phyloP scores from a whole-genome alignment of 2,113 vertebrate species.

The Hoplias malabaricus region DNA sequence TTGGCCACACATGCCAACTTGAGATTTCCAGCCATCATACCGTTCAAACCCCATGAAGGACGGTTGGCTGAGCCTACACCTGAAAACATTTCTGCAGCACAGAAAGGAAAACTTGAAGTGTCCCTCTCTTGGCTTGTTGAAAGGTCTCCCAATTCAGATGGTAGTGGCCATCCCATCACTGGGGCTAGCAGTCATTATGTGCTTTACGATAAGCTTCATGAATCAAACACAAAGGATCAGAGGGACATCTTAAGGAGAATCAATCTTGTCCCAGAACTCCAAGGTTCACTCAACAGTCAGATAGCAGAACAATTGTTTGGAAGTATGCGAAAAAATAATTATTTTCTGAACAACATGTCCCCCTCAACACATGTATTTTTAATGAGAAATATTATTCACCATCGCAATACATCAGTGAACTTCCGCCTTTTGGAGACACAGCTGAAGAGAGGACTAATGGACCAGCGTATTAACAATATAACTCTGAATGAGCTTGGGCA shows the following conservation, averaged over 20 bases:
- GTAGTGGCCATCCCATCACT: conserved; percentile 16
- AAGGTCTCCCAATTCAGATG: background rate
- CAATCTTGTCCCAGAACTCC: conserved; percentile 33
- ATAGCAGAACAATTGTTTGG: conserved; percentile 37
- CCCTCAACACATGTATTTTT: conserved; percentile 20
- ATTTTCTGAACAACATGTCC: conserved; percentile 2
- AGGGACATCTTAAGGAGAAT: conserved; percentile 32
- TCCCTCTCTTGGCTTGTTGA: background rate
- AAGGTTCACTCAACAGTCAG: conserved; percentile 41
- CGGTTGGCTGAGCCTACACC: background rate
- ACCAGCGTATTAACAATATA: background rate
- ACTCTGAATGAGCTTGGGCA: background rate
- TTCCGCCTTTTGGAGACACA: background rate
- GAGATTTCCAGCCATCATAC: background rate
- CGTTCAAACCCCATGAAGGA: background rate
- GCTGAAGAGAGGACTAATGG: background rate
- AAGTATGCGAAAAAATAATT: background rate
- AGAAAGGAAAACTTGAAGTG: background rate
- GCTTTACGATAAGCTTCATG: conserved; percentile 37
- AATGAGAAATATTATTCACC: background rate
- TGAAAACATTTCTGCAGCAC: background rate
- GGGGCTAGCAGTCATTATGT: conserved; percentile 8
- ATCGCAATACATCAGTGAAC: background rate
- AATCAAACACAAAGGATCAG: conserved; percentile 42
- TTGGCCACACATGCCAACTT: conserved; percentile 1